Conservation (phyloP, 2,888 invertebrate species). For the Smittia sp. region DNA sequence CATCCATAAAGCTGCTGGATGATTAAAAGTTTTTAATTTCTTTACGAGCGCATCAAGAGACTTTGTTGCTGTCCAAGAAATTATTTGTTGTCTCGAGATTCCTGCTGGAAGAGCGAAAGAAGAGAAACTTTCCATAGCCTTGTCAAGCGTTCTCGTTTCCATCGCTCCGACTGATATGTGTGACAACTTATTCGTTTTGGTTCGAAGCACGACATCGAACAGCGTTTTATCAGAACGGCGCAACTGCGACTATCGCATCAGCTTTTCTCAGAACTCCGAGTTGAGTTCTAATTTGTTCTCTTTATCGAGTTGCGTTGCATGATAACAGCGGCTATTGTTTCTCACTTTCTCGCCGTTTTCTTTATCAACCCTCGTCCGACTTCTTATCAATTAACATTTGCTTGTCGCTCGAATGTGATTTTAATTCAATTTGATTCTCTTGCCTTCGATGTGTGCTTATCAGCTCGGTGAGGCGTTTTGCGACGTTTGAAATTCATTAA, state of each 20-base stretch:
- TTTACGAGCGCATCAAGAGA: too few relatives aligned
- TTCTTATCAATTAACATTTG: not conserved
- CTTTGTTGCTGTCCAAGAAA: too few relatives aligned
- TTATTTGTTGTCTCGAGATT: too few relatives aligned
- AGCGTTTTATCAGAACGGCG: too few relatives aligned
- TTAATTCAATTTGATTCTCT: not conserved
- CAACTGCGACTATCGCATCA: too few relatives aligned
- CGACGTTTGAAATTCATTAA: not conserved
- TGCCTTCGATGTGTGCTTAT: slow-evolving; percentile 1
- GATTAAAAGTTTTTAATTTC: too few relatives aligned
- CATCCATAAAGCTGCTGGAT: too few relatives aligned
- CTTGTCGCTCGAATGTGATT: slow-evolving; percentile 3
- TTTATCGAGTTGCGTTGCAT: too few relatives aligned
- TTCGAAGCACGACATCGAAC: not conserved
- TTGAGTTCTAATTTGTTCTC: too few relatives aligned
- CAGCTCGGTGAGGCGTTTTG: not conserved
- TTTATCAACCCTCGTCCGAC: not conserved
- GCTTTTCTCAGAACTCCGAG: too few relatives aligned
- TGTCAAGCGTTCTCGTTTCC: not conserved
- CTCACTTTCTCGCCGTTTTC: not conserved
- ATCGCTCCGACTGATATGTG: not conserved
- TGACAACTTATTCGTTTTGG: not conserved
- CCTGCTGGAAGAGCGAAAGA: not conserved
- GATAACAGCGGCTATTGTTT: too few relatives aligned
- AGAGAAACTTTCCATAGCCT: not conserved